Evolutionary conservation across 2,113 vertebrate genomes (phyloP), one percentile per base, ranked within the genome.

Genomic region (Sapajus apella): DNA sequence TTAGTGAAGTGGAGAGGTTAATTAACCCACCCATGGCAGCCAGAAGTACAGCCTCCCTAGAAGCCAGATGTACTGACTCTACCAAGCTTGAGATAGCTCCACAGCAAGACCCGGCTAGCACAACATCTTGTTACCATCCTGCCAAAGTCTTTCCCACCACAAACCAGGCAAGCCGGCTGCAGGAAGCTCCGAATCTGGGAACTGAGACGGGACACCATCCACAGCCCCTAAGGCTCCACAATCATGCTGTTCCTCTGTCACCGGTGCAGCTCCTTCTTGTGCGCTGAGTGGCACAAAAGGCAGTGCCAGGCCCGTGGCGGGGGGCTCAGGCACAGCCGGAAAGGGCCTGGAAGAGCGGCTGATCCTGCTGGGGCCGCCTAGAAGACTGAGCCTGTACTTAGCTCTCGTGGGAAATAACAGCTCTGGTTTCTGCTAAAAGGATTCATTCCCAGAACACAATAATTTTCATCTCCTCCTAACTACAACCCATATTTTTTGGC

Each of bases 391-490:
- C 86, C 97, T 88, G 90, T 94, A 97, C 30, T 98, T 97, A 97
- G 96, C 23, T 81, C 11, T 0, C 30, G 25, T 4, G 83, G 81
- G 97, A 97, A 98, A 96, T 85, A 96, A 83, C 50, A 86, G 66
- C 91, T 97, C 96, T 97, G 97, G 96, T 97, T 97, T 97, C 91
- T 25, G 30, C 98, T 87, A 87, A 97, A 96, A 92, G 98, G 98
- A 98, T 97, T 93, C 97, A 97, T 91, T 92, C 87, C 97, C 93
- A 85, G 94, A 97, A 94, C 90, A 84, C 66, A 87, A 70, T 95
- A 75, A 98, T 98, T 98, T 98, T 21, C 90, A 95, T 93, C 87
- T 97, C 85, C 72, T 91, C 32, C 91, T 97, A 0, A 2, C 76
- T 45, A 93, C 5, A n/a, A 75, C 76, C 82, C 76, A 10, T 94